Evolutionary conservation across 1,140 invertebrate genomes (phyloP), one percentile per base, ranked within the genome.

Genomic region (Solenopsis invicta): DNA sequence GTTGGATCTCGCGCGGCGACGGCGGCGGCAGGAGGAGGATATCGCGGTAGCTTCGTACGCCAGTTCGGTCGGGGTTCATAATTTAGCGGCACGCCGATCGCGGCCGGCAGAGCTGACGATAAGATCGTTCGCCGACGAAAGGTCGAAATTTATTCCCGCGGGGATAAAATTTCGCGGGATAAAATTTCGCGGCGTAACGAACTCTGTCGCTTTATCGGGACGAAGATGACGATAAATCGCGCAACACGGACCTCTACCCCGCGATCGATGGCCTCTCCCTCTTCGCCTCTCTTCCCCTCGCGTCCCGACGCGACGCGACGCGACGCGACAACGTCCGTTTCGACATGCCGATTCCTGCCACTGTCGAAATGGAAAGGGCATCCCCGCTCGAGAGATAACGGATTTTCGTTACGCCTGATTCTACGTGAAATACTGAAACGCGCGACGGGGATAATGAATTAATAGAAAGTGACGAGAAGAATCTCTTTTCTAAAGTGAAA

Each of bases 131-230:
- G 18, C 52, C 61, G 64, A 86, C 76, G 76, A 84, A 84, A 84
- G 80, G 69, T 84, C 69, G 54, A 84, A 84, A 84, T 84, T 84
- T 84, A 84, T 84, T 84, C 82, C 74, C 74, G 74, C 45, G n/a
- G 74, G 74, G 59, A 76, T 85, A 74, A 85, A 85, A 78, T 85
- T 85, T 85, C 82, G 74, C 61, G 82, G 50, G 59, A 76, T 85
- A 74, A 85, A 85, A 78, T 85, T 85, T 85, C 82, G 74, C 61
- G 82, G 50, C 62, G 82, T 85, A 85, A 85, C 82, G 82, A 85
- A 78, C 80, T 84, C 67, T 84, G 80, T 84, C 80, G 82, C 82
- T 78, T 78, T 85, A 85, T 85, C 82, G 48, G 72, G 12, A 78
- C 61, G 82, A 76, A 85, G 74, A 85, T 78, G 82, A 85, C 74